These are phyloP conservation scores for Neuroscelio doddi DNA, from an alignment of 2,888 invertebrate species.

Conservation along the genomic window DNA sequence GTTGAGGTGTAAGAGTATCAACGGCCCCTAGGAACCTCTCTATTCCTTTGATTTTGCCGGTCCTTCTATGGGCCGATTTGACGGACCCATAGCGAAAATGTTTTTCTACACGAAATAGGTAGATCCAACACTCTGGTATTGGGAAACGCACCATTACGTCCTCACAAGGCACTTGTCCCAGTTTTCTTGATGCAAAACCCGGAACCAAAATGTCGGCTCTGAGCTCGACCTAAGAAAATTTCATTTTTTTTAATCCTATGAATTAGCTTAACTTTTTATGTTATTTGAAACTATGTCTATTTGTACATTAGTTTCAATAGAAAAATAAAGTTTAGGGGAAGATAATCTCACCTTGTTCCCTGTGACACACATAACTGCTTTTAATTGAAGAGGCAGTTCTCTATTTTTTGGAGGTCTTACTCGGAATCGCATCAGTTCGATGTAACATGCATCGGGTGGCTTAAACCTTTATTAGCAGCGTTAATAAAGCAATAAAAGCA, in stretches of 20 bases:
- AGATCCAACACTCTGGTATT: constrained; percentile 99
- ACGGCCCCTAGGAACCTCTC: constrained; percentile 93
- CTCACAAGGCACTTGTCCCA: constrained; percentile 97
- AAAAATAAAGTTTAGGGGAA: background rate
- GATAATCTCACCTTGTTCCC: constrained; percentile 81
- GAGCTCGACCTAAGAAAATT: constrained; percentile 83
- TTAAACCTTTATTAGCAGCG: constrained; percentile 80
- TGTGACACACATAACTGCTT: constrained; percentile 89
- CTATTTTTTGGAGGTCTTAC: constrained; percentile 95
- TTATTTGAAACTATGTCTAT: too few species aligned
- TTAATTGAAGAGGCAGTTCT: constrained; percentile 96
- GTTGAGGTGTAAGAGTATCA: constrained; percentile 90
- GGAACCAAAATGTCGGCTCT: constrained; percentile 96
- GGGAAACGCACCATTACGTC: constrained; percentile 97
- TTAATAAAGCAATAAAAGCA: constrained; percentile 35
- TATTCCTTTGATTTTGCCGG: constrained; percentile 94
- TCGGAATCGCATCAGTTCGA: constrained; percentile 96
- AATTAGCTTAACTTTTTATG: background rate
- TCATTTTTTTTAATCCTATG: constrained; percentile 1
- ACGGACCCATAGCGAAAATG: constrained; percentile 81
- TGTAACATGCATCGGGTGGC: constrained; percentile 98
- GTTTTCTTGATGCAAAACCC: constrained; percentile 95
- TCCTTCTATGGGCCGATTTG: constrained; percentile 75
- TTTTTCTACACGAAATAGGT: constrained; percentile 97
- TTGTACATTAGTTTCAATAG: too few species aligned